Base-by-base conservation (phyloP, 2,888 invertebrate species). In the Eubasilissa splendida region DNA sequence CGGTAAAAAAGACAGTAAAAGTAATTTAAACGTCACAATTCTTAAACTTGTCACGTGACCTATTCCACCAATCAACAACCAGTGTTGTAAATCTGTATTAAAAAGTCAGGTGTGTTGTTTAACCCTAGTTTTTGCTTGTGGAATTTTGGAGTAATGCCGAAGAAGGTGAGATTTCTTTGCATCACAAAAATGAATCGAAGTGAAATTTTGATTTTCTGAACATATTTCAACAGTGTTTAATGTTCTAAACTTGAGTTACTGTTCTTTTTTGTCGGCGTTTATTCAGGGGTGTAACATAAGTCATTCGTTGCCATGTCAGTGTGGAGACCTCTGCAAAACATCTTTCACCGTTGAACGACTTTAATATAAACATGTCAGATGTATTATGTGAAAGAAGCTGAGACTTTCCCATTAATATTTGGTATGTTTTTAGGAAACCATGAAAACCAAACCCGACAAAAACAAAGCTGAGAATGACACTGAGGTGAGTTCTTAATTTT, bases 401-500 rank as follows among this genome's bases (percentile, higher is more conserved):
- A 71, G 14, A 31, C 52, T 68, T 66, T 60, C 14, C 58, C 50
- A n/a, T 82, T 83, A 80, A 81, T 80, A 75, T 82, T 77, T 81
- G 33, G 33, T 86, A 88, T 88, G 86, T 88, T 88, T 87, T 84
- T 90, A 90, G 88, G 89, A 91, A 90, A 91, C 89, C 86, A 90
- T 91, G 89, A 92, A 92, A 90, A 91, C 89, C 86, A 92, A 92
- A 90, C 88, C 88, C 84, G 92, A 92, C 85, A 92, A 91, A 87
- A 91, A 89, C 85, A 91, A 91, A 86, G 91, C 90, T 84, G 92
- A 92, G 85, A 89, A 87, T 86, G 92, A 92, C 86, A 86, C 89
- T 63, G 92, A 92, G 90, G 92, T 92, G 85, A 90, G 91, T 85
- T 79, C 33, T 22, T 33, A 73, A 33, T 73, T 58, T 73, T 56